Percentiles rank a stretch among this genome's conserved stretches.
These are phyloP conservation scores for Sceliomorpha sp. DNA, from an alignment of 2,888 invertebrate genomes.

Conservation along the genomic window DNA sequence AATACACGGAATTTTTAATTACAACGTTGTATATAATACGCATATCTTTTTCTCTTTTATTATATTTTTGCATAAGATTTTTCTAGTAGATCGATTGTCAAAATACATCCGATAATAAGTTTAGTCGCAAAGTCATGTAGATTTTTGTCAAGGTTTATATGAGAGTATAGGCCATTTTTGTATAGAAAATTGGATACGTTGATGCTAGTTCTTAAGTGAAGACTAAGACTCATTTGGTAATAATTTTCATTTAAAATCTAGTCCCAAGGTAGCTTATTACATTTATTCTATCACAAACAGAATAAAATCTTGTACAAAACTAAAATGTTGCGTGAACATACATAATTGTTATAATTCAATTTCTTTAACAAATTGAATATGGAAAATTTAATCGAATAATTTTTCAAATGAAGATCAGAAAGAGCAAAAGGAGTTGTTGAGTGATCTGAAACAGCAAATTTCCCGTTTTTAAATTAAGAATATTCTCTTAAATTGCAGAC, in stretches of 20 bases:
- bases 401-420: no score
- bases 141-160: constrained; percentile 36
- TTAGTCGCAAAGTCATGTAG: constrained; percentile 34
- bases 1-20: constrained; percentile 27
- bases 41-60: constrained; percentile 18
- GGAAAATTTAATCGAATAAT: no score
- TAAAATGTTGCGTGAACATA: no score
- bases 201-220: constrained; percentile 7
- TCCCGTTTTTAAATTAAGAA: no score
- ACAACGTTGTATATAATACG: constrained; percentile 19
- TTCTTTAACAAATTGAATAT: no score
- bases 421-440: no score
- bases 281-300: constrained; percentile 18
- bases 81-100: constrained; percentile 43
- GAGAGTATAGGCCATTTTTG: constrained; percentile 45
- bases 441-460: no score
- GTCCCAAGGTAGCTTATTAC: constrained; percentile 8
- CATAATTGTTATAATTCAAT: no score
- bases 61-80: constrained; percentile 21
- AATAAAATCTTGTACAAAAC: no score
- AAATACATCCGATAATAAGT: constrained; percentile 33
- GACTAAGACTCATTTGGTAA: no score
- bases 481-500: no score
- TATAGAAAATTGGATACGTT: constrained; percentile 36
- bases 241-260: constrained; percentile 5